Evolutionary conservation across 2,113 vertebrate genomes (phyloP).

Genomic region (Lucifuga dentata): DNA sequence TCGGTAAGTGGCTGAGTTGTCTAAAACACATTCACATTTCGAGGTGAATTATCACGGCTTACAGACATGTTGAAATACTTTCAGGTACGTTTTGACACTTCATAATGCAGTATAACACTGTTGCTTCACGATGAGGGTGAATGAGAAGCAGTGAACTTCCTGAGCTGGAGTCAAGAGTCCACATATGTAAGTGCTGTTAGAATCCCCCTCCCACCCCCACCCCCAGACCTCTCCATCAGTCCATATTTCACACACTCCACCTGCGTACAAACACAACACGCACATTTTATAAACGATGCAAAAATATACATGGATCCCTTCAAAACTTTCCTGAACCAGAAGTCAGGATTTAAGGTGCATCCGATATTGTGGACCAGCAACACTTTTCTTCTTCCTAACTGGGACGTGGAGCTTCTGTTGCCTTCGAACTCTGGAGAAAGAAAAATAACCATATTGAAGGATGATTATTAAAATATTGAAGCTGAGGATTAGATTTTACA

Average conservation of each 20-base stretch:
- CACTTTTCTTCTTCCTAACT: conserved; percentile 27
- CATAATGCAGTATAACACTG: conserved; percentile 24
- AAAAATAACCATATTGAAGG: conserved; percentile 12
- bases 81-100: conserved; percentile 29
- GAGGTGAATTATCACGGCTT: conserved; percentile 47
- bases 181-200: conserved; percentile 1
- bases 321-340: conserved; percentile 26
- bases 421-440: conserved; percentile 58
- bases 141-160: conserved; percentile 21
- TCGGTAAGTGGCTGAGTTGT: conserved; percentile 36
- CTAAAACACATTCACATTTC: conserved; percentile 69
- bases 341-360: conserved; percentile 31
- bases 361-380: background rate
- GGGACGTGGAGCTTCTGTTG: conserved; percentile 54
- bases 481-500: no score
- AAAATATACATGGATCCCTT: conserved; percentile 36
- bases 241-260: conserved; percentile 4
- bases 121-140: conserved; percentile 5
- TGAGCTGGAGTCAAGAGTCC: conserved; percentile 33
- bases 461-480: no score
- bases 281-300: conserved; percentile 32
- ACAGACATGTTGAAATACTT: conserved; percentile 49
- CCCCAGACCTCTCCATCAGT: conserved; percentile 1
- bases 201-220: background rate
- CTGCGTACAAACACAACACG: conserved; percentile 27